Evolutionary conservation across 64 coral and sea anemone species (phyloP).

Genomic region (Montipora sp.): DNA sequence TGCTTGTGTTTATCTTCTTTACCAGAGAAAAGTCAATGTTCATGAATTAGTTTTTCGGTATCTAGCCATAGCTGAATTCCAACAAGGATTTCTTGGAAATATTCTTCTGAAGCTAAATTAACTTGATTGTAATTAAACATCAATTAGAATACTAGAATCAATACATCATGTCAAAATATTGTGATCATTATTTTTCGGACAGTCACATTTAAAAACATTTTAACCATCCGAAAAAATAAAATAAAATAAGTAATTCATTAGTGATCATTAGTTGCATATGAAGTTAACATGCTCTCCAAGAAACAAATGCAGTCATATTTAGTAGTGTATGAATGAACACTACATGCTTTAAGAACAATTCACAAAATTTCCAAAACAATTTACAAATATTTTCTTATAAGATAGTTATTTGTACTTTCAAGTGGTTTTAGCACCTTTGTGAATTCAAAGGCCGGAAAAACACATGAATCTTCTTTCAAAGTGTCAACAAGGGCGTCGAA

Average conservation of each 20-base stretch:
- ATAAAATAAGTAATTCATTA: background rate
- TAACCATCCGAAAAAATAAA: background rate
- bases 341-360: background rate
- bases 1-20: no score
- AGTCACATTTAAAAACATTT: no score
- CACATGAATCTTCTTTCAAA: no score
- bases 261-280: no score
- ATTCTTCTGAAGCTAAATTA: slow-evolving; percentile 1
- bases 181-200: no score
- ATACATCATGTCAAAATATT: no score
- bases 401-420: background rate
- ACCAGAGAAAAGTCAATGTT: no score
- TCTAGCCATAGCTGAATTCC: no score
- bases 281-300: background rate
- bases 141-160: background rate
- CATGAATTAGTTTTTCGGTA: no score
- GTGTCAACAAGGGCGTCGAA: no score
- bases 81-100: no score
- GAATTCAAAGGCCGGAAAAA: background rate
- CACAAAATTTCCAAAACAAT: background rate
- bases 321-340: background rate
- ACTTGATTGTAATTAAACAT: background rate
- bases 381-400: background rate
- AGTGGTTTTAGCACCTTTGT: background rate
- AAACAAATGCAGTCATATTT: background rate